Evolutionary conservation across 2,888 invertebrate genomes (phyloP).

Genomic region (Gastrophysa polygoni): DNA sequence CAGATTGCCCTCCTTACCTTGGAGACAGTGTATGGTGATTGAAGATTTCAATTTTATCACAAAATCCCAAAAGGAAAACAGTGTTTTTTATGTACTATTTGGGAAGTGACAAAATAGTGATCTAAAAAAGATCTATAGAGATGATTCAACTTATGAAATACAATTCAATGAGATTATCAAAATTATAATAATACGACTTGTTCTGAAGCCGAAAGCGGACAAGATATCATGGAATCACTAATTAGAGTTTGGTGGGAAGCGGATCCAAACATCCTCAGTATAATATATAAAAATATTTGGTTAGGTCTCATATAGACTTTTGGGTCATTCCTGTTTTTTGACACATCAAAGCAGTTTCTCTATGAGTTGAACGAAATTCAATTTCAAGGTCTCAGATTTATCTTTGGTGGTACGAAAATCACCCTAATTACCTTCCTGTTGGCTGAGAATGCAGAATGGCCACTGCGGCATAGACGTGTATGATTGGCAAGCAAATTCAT

Average conservation of each 20-base stretch:
- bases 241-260: neutral
- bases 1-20: too few relatives aligned
- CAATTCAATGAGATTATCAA: too few relatives aligned
- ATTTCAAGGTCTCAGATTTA: neutral
- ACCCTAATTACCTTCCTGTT: neutral
- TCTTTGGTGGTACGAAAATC: neutral
- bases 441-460: neutral
- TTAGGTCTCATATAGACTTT: neutral
- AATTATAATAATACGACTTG: neutral
- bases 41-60: too few relatives aligned
- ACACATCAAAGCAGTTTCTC: neutral
- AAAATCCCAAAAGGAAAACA: too few relatives aligned
- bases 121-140: too few relatives aligned
- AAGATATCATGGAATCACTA: neutral
- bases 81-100: too few relatives aligned
- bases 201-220: neutral
- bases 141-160: too few relatives aligned
- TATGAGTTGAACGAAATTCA: neutral
- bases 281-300: neutral
- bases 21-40: too few relatives aligned
- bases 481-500: neutral
- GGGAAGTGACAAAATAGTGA: too few relatives aligned
- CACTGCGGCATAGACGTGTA: neutral
- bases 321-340: neutral
- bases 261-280: neutral